Base-by-base conservation (phyloP, 2,113 vertebrate species). In the Ciconia boyciana region DNA sequence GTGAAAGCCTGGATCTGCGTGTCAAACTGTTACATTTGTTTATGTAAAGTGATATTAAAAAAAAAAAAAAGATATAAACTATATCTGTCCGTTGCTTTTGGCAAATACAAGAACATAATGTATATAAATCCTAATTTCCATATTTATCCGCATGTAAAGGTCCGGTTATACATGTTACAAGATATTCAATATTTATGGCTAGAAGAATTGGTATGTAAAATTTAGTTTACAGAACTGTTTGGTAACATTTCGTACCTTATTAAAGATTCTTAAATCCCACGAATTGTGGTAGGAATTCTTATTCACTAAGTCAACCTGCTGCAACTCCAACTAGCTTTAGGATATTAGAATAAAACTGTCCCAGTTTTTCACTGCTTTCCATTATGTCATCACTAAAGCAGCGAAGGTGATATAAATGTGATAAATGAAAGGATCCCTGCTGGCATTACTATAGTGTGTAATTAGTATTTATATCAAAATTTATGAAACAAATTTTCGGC, bases 131-230 rank as follows among this genome's bases (percentile, higher is more conserved):
- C 98, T 98, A 99, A 99, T 99, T 99, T 99, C 99, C 99, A 99
- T 99, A 99, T 99, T 99, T 99, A 99, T 99, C 99, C 99, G 99
- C 99, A 99, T 99, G 99, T 99, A 99, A 99, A 99, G 99, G 98
- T 98, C 99, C 99, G 98, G 98, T 99, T 99, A 99, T 98, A 98
- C 98, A 98, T 99, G 99, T 99, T 99, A 99, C 99, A 99, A 97
- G 98, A 98, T 99, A 98, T 99, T 99, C 99, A 99, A 98, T 99
- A 99, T 99, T 99, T 99, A 99, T 99, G 99, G 98, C 98, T 99
- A 99, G 99, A 99, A 99, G 98, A 99, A 98, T 99, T 99, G 99
- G 98, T 99, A 99, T 99, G 99, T 99, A 99, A 99, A 99, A 99
- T 99, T 99, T 99, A 99, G 99, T 99, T 99, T 99, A 99, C 99